phyloP scores from a whole-genome alignment of 92 coral and sea anemone genomes.

The Epizoanthus rinbou region DNA sequence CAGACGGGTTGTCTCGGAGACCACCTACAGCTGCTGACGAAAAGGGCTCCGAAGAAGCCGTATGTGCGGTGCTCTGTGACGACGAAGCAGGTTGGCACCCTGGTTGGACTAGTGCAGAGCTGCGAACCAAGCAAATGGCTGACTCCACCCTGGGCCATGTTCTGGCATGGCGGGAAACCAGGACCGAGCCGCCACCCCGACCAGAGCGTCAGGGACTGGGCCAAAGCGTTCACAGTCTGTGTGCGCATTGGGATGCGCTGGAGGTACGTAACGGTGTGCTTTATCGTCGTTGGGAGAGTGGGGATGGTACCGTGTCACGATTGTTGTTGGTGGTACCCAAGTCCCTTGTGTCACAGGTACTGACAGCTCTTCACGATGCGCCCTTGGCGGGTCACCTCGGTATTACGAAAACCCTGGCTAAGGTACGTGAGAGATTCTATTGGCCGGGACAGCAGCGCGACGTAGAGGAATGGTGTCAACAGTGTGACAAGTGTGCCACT shows the following conservation, averaged over 20 bases:
- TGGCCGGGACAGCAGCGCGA: slow-evolving; percentile 49
- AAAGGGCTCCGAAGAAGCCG: slow-evolving; percentile 11
- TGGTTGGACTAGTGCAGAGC: slow-evolving; percentile 34
- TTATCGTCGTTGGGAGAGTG: slow-evolving; percentile 48
- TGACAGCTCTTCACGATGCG: slow-evolving; percentile 52
- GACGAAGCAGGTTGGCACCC: background rate
- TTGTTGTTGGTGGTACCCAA: slow-evolving; percentile 47
- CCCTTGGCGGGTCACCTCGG: slow-evolving; percentile 52
- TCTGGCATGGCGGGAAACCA: slow-evolving; percentile 43
- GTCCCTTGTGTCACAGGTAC: slow-evolving; percentile 44
- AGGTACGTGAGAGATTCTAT: slow-evolving; percentile 44
- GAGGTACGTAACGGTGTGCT: slow-evolving; percentile 50
- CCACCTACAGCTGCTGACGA: slow-evolving; percentile 2
- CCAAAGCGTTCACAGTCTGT: slow-evolving; percentile 38
- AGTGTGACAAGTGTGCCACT: slow-evolving; percentile 46
- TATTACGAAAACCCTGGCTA: slow-evolving; percentile 52
- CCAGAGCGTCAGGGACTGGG: background rate
- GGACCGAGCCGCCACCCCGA: too few relatives aligned
- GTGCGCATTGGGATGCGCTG: slow-evolving; percentile 56
- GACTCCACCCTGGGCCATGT: slow-evolving; percentile 44
- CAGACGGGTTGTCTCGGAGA: slow-evolving; percentile 35
- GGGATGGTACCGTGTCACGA: slow-evolving; percentile 8
- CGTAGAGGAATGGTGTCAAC: slow-evolving; percentile 52
- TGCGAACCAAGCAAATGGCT: slow-evolving; percentile 34
- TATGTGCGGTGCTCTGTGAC: slow-evolving; percentile 21